Evolutionary conservation across 2,888 invertebrate genomes (phyloP), one percentile per base, ranked within the genome.

Genomic region (Pecten maximus): DNA sequence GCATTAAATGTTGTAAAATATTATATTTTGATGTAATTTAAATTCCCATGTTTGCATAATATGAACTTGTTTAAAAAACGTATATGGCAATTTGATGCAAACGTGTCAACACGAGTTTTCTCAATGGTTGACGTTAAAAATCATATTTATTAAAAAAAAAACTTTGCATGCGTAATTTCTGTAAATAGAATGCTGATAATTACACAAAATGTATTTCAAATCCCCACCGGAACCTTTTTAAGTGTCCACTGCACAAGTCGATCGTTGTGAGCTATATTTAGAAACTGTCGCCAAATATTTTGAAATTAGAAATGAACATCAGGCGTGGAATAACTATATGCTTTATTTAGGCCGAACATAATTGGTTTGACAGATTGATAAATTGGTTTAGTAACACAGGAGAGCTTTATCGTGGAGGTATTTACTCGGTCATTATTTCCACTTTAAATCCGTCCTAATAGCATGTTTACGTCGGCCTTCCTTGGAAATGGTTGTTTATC

Each of bases 281-380:
- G 74, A 74, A 74, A 23, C 74, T 35, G 74, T 74, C 74, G 74
- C 28, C 35, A 74, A 74, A 74, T 74, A 74, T 74, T 74, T 74
- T 74, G 35, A 74, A 74, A 35, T 74, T 74, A 35, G 35, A 74
- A 74, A 74, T 74, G 28, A 74, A 74, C 74, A 74, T 74, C 74
- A n/a, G n/a, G n/a, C n/a, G 28, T 35, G 74, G 35, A 74, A 28
- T 74, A 74, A 74, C 28, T 35, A 74, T 35, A 23, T 74, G 35
- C 10, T 74, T 74, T 74, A 74, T 74, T 74, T 10, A 28, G 15
- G n/a, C 10, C 4, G 35, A 28, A 74, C 10, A 74, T 74, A 74
- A 74, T 23, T 35, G 35, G 19, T 54, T 54, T 74, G 74, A 74
- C 74, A 74, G 74, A 74, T 74, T 74, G 28, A 74, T 74, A 74